Conservation (phyloP, 2,113 vertebrate species). For the Engystomops pustulosus region DNA sequence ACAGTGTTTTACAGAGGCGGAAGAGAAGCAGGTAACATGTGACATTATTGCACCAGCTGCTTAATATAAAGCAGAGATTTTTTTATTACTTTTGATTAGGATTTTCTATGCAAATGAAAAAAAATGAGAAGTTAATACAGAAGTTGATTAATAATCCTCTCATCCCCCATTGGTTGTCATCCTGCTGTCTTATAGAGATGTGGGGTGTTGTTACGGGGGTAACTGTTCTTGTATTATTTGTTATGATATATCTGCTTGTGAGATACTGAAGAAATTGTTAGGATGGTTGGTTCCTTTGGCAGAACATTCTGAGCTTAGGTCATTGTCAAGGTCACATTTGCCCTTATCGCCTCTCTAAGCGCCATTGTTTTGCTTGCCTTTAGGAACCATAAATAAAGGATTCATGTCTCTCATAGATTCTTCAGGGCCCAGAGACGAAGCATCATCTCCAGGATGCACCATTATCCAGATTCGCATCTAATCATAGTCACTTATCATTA, state of each 20-base stretch:
- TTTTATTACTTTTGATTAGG: not conserved
- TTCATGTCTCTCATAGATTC: conserved; percentile 71
- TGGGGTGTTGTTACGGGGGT: too few relatives aligned
- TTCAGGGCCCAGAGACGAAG: conserved; percentile 75
- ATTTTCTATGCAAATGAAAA: not conserved
- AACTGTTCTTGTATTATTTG: too few relatives aligned
- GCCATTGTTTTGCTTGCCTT: conserved; percentile 74
- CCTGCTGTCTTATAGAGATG: not conserved
- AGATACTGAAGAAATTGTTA: not conserved
- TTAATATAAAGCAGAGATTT: not conserved
- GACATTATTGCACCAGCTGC: not conserved
- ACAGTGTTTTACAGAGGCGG: not conserved
- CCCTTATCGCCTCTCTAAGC: conserved; percentile 68
- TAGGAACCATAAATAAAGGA: conserved; percentile 73
- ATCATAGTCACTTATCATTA: conserved; percentile 69
- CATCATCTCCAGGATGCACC: conserved; percentile 68
- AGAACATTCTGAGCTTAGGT: not conserved
- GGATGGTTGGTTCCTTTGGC: not conserved
- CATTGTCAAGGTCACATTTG: conserved; percentile 54
- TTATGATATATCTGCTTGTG: not conserved
- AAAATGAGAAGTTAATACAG: too few relatives aligned
- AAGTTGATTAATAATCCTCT: too few relatives aligned
- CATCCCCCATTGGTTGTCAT: not conserved
- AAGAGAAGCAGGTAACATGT: too few relatives aligned
- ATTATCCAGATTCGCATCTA: conserved; percentile 80